Base-by-base conservation (phyloP, 2,888 invertebrate species). In the Drosophila birchii region DNA sequence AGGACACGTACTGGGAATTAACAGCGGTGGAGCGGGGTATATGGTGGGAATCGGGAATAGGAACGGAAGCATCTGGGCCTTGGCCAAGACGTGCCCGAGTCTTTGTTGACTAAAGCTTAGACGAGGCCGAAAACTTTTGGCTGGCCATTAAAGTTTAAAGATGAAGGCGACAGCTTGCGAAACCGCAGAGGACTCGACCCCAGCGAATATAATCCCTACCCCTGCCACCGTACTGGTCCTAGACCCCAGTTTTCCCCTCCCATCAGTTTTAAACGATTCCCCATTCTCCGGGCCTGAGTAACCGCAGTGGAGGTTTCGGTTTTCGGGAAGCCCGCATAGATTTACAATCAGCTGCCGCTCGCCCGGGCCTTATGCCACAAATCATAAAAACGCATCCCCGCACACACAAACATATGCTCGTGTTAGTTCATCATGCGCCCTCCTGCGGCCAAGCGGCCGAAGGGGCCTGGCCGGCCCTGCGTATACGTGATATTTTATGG, bases 401-500 rank as follows among this genome's bases (percentile, higher is more conserved):
- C 57, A 63, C 57, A 62, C 61, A 62, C 61, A 49, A 49, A 56
- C 68, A 69, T 70, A 69, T 70, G 68, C 49, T 56, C 39, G 74
- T 57, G 56, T 45, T 67, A 62, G 66, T 68, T 58, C 67, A 61
- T 68, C 75, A 67, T 59, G 43, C 41, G 61, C 59, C 75, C 64
- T 69, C 67, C 69, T 69, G 56, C 70, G 69, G 67, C 56, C 67
- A 69, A 64, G 45, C 49, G 57, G 51, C 71, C 51, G 5, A 51
- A 32, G 51, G 14, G 51, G 51, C 34, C 51, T 16, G 51, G 20
- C 51, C 58, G 44, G 74, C 78, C 49, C 63, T 56, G 76, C 83
- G 77, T 82, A 78, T 78, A 88, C 89, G 87, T 89, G 78, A 81
- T 86, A 81, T 88, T 81, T 88, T 81, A 84, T 88, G 87, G 86